These are phyloP conservation scores for Ethmia dodecea DNA, from an alignment of 2,888 invertebrate genomes.

Conservation along the genomic window DNA sequence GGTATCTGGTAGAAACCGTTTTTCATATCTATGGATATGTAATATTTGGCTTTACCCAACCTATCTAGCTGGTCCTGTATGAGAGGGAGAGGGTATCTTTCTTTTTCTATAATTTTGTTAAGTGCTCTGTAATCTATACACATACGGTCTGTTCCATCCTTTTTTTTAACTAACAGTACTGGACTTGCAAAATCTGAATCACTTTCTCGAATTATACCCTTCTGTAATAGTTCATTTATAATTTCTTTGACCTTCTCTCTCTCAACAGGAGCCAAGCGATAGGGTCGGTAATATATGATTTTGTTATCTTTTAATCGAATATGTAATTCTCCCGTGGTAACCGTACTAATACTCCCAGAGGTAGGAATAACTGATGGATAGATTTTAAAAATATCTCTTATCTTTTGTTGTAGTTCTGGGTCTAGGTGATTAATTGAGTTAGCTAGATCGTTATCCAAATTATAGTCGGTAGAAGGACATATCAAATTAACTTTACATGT, in stretches of 20 bases:
- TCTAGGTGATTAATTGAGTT: slow-evolving; percentile 6
- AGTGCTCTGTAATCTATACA: slow-evolving; percentile 14
- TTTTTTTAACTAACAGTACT: slow-evolving; percentile 20
- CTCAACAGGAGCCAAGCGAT: slow-evolving; percentile 19
- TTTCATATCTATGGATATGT: slow-evolving; percentile 17
- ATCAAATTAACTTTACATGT: not conserved
- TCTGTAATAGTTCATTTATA: slow-evolving; percentile 14
- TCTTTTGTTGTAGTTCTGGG: slow-evolving; percentile 5
- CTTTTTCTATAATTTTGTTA: slow-evolving; percentile 15
- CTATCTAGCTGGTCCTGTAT: slow-evolving; percentile 18
- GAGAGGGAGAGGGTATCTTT: slow-evolving; percentile 13
- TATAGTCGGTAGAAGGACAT: not conserved
- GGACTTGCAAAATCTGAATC: slow-evolving; percentile 21
- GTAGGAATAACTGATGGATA: slow-evolving; percentile 8
- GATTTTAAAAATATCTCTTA: slow-evolving; percentile 12
- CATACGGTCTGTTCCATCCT: slow-evolving; percentile 16
- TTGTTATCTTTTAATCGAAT: slow-evolving; percentile 17
- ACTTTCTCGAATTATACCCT: slow-evolving; percentile 18
- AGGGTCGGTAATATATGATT: slow-evolving; percentile 17
- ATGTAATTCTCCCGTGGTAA: slow-evolving; percentile 16
- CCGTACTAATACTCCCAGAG: slow-evolving; percentile 2
- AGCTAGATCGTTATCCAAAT: not conserved
- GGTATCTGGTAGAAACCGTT: slow-evolving; percentile 19
- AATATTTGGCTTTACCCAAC: slow-evolving; percentile 16
- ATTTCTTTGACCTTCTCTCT: slow-evolving; percentile 17